Percentiles rank a stretch among this genome's conserved stretches.
Evolutionary conservation across 2,113 vertebrate genomes (phyloP).

Genomic region (Ardeotis arabs): DNA sequence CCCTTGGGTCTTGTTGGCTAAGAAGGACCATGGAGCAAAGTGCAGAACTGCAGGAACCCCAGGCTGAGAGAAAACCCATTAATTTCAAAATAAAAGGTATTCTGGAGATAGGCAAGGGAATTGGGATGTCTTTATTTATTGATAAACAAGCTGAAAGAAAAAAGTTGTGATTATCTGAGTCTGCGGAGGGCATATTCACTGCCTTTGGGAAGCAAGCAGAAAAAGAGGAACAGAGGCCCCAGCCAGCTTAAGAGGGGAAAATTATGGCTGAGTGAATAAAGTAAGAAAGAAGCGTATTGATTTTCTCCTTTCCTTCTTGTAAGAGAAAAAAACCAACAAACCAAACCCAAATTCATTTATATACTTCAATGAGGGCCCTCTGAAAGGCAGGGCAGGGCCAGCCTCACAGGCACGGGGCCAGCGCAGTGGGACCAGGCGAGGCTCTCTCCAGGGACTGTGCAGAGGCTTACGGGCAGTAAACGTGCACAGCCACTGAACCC

Average conservation of each 20-base stretch:
- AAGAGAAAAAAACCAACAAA: neutral
- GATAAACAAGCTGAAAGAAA: neutral
- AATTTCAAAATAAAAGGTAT: neutral
- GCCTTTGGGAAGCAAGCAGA: neutral
- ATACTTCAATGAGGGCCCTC: neutral
- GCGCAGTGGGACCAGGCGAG: fast-evolving
- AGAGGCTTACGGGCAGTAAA: neutral
- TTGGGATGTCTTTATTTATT: neutral
- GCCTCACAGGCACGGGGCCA: neutral
- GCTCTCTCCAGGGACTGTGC: neutral
- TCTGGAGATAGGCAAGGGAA: neutral
- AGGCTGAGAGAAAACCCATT: neutral
- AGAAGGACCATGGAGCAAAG: neutral
- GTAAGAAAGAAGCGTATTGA: neutral
- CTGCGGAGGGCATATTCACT: neutral
- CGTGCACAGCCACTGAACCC: fast-evolving
- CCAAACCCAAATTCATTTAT: neutral
- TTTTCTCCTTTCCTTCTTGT: neutral
- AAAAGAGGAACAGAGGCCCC: neutral
- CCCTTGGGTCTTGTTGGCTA: neutral
- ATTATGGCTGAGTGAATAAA: neutral
- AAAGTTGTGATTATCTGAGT: neutral
- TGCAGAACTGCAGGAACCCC: neutral
- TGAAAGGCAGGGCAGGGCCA: neutral
- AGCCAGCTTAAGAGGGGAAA: neutral